A percentile compares a stretch with the other conserved stretches of the same genome.
Evolutionary conservation across 37 sponge, comb jelly and placozoan species (phyloP).

Genomic region (Chondrilla cf. caribensis): DNA sequence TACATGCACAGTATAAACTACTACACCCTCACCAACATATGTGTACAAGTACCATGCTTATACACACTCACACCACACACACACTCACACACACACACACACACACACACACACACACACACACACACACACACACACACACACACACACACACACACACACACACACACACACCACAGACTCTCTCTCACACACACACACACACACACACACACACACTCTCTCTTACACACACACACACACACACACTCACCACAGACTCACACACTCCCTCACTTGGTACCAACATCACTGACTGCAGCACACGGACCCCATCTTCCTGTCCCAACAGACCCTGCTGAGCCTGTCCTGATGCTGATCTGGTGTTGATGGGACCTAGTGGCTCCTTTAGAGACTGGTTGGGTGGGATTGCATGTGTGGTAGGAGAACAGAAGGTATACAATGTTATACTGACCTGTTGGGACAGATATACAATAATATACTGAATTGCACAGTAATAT

Average conservation of each 20-base stretch:
- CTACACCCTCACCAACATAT: not conserved
- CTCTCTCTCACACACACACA: conserved; percentile 35
- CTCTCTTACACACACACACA: not conserved
- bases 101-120: conserved; percentile 17
- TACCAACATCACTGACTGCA: not conserved
- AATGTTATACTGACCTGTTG: no score
- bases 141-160: conserved; percentile 16
- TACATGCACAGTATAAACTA: not conserved
- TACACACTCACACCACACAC: not conserved
- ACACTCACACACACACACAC: conserved; percentile 1
- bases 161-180: conserved; percentile 21
- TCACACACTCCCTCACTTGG: conserved; percentile 67
- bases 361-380: no score
- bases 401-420: no score
- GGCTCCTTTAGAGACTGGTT: no score
- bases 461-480: no score
- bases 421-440: no score
- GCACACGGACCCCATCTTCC: no score
- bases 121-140: conserved; percentile 13
- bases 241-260: conserved; percentile 37
- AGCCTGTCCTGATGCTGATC: no score
- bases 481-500: no score
- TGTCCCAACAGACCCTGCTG: no score
- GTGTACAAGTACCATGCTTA: not conserved
- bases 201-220: conserved; percentile 5